Base-by-base conservation (phyloP, 2,888 invertebrate genomes). In the Drosophila recens region DNA sequence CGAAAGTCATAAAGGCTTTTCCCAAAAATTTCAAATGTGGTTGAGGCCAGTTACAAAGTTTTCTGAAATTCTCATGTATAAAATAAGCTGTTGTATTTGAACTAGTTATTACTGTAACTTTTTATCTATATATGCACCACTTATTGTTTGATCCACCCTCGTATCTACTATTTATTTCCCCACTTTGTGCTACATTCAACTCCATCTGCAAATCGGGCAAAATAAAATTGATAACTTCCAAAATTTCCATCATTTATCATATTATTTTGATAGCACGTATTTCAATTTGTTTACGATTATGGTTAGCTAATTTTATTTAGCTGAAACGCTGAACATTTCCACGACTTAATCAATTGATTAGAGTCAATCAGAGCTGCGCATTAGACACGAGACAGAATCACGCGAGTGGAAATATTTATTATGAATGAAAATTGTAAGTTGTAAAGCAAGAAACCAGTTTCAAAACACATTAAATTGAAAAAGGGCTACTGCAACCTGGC, bases 231-330 rank as follows among this genome's bases (percentile, higher is more conserved):
- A 76, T 74, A 74, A 62, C 42, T 63, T 43, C 52, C 76, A 65
- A 76, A 75, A 66, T 61, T 79, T 76, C 75, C 75, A 74, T 34
- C 30, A 52, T 49, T 59, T 69, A 74, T 66, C 74, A 59, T 33
- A 56, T 8, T n/a, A 11, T 33, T 53, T 15, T 46, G 59, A 56
- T 66, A 51, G 49, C 53, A 67, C 68, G 67, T 46, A 75, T 51
- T 67, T 59, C 2, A 64, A 36, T 58, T 67, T 75, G 61, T 68
- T 78, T 58, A 62, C 59, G 49, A 46, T 62, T 58, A 68, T 46
- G 46, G 42, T 61, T 58, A 40, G 69, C 36, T 64, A 58, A 73
- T 54, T 65, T 45, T 73, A 65, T 56, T 57, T n/a, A 23, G 13
- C 61, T 64, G 51, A 78, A 51, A 56, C 36, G n/a, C 61, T 64